Conservation (phyloP, 2,113 vertebrate species). For the Caranx ignobilis region DNA sequence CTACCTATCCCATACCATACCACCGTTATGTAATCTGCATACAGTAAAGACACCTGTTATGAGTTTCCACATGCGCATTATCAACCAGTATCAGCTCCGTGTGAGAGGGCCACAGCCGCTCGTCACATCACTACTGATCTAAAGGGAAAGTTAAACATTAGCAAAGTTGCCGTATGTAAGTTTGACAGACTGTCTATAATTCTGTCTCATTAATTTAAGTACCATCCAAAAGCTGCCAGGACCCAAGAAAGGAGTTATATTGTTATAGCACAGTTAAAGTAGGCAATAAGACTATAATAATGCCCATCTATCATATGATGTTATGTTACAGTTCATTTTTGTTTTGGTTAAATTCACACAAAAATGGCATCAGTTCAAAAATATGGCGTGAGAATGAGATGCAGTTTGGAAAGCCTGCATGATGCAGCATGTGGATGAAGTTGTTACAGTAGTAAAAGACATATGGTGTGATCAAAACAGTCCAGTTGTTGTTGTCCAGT, state of each 20-base stretch:
- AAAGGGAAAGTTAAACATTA: conserved; percentile 24
- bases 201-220: background rate
- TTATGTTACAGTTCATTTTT: background rate
- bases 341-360: too few relatives aligned
- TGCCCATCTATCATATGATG: background rate
- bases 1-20: too few relatives aligned
- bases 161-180: background rate
- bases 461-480: background rate
- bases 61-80: background rate
- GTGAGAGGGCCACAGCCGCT: background rate
- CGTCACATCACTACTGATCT: background rate
- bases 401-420: background rate
- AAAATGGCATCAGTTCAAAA: background rate
- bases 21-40: conserved; percentile 28
- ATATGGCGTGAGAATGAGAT: background rate
- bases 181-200: too few relatives aligned
- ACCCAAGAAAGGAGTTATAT: background rate
- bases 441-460: background rate
- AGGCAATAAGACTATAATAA: background rate
- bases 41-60: conserved; percentile 28
- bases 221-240: background rate
- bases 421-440: background rate
- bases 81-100: background rate
- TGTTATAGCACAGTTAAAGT: background rate
- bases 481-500: background rate